Base-by-base conservation (phyloP, 2,797 vertebrate genomes). In the Eulemur albifrons region DNA sequence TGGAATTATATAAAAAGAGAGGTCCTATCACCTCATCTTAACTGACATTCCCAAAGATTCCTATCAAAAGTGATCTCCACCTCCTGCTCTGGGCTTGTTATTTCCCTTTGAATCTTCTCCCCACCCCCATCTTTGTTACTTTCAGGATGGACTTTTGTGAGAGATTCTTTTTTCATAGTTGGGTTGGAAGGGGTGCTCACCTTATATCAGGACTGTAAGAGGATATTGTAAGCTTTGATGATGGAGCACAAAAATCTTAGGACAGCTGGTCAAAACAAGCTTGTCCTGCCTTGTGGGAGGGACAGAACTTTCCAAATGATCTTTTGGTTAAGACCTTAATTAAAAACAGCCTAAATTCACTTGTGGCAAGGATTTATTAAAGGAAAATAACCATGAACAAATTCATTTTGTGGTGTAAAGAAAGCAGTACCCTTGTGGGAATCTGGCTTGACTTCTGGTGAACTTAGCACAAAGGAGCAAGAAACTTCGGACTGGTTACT, bases 341-440 rank as follows among this genome's bases (percentile, higher is more conserved):
- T 95, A 86, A 97, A 97, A 96, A 88, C 96, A 97, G 91, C 87
- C 81, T 67, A 40, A 80, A 95, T 90, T 96, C 93, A 87, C 90
- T 90, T 85, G 79, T 93, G 87, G 81, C 89, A 79, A 96, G 95
- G 85, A 84, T 95, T 97, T 97, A 95, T 93, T 97, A 96, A 97
- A 97, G 88, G 73, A 92, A 94, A 97, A 96, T 84, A 93, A 54
- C 93, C 43, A 17, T 14, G 43, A 92, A 43, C 72, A 59, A 92
- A 76, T 88, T 86, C 43, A 72, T 67, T 75, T 54, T 75, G 59
- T 79, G 77, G 32, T 65, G 21, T 48, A 50, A 80, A 69, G 73
- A 90, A 72, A 48, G 63, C 38, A 90, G 50, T 0, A 0, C 57
- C 43, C 69, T 45, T 0, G 32, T 65, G 61, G 61, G 77, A 67